Conservation (phyloP, 2,888 invertebrate species). For the Trachelus tabidus region DNA sequence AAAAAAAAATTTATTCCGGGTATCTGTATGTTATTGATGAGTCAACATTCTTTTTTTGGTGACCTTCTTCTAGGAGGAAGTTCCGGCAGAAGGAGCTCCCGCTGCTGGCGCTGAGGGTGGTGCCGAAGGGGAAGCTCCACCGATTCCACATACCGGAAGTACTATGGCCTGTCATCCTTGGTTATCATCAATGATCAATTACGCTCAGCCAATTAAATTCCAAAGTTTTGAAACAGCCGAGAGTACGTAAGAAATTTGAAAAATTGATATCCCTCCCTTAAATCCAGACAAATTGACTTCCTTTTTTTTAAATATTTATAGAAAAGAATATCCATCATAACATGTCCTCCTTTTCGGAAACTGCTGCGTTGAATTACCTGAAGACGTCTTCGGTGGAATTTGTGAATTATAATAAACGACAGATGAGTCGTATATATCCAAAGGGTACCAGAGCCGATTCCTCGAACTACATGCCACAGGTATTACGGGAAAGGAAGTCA, state of each 20-base stretch:
- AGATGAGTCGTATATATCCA: conserved; percentile 78
- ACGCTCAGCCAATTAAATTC: conserved; percentile 79
- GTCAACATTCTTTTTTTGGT: background rate
- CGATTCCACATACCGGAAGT: conserved; percentile 72
- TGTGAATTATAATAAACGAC: conserved; percentile 81
- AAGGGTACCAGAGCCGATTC: conserved; percentile 78
- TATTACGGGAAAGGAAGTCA: conserved; percentile 38
- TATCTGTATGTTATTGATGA: background rate
- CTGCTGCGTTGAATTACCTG: conserved; percentile 73
- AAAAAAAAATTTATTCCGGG: background rate
- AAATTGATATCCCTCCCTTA: conserved; percentile 23
- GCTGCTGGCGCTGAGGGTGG: conserved; percentile 70
- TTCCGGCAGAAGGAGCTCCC: conserved; percentile 65
- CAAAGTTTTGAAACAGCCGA: conserved; percentile 76
- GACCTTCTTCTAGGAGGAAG: conserved; percentile 32
- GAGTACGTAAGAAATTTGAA: conserved; percentile 62
- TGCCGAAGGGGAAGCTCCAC: conserved; percentile 59
- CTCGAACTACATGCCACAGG: conserved; percentile 79
- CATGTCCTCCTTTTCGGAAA: conserved; percentile 79
- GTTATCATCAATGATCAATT: conserved; percentile 77
- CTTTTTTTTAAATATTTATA: conserved; percentile 53
- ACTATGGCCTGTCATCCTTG: conserved; percentile 77
- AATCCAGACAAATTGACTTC: background rate
- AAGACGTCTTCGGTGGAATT: conserved; percentile 76
- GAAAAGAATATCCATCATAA: conserved; percentile 75